Conservation (phyloP, 2,797 vertebrate species). For the Sebastes matsubarae region DNA sequence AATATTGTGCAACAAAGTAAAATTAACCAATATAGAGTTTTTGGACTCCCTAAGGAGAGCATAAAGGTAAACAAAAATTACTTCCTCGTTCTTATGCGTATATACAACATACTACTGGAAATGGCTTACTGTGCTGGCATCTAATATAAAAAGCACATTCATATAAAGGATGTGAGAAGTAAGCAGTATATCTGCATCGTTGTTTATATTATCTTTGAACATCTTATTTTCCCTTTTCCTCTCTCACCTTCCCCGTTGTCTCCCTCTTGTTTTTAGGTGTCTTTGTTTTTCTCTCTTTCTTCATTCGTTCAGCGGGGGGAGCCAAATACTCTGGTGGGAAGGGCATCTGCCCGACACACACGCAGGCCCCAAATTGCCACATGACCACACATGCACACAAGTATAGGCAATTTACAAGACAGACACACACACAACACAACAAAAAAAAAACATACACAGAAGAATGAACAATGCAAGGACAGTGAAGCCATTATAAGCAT, state of each 20-base stretch:
- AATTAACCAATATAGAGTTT: not conserved
- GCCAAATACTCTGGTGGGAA: conserved; percentile 89
- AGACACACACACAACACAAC: conserved; percentile 51
- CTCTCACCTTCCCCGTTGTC: conserved; percentile 86
- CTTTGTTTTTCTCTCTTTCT: conserved; percentile 89
- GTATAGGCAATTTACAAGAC: conserved; percentile 43
- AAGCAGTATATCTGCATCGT: not conserved
- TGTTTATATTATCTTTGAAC: conserved; percentile 1
- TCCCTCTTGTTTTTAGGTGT: conserved; percentile 86
- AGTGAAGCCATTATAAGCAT: conserved; percentile 55
- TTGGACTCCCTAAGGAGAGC: not conserved
- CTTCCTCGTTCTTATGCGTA: not conserved
- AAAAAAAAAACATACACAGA: conserved; percentile 50
- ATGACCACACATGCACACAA: conserved; percentile 64
- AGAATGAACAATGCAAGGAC: conserved; percentile 69
- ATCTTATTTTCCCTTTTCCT: conserved; percentile 28
- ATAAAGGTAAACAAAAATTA: not conserved
- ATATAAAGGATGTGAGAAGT: not conserved
- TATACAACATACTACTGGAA: too few relatives aligned
- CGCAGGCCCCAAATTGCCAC: conserved; percentile 59
- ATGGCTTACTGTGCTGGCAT: not conserved
- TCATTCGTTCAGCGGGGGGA: conserved; percentile 85
- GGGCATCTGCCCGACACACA: conserved; percentile 84
- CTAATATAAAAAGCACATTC: not conserved
- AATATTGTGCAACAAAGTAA: not conserved